Percentiles rank a stretch among this genome's conserved stretches.
phyloP scores from a whole-genome alignment of 2,797 vertebrate genomes.

The Crax fasciolata region DNA sequence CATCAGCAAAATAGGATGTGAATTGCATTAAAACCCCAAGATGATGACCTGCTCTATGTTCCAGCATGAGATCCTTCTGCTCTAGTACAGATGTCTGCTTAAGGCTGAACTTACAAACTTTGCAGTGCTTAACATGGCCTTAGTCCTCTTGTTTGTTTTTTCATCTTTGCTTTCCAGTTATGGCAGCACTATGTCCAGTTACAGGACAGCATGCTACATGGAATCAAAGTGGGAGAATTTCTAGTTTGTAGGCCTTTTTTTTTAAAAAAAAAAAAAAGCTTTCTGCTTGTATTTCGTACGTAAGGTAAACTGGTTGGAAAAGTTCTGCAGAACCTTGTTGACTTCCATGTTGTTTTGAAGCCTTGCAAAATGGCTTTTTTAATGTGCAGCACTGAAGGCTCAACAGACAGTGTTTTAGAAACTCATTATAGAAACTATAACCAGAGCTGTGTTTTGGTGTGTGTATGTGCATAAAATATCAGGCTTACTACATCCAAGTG shows the following conservation, averaged over 20 bases:
- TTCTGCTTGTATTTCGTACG: neutral
- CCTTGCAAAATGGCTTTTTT: neutral
- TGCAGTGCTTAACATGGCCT: neutral
- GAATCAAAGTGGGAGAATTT: neutral
- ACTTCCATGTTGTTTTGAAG: neutral
- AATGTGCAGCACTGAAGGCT: neutral
- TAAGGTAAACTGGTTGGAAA: neutral
- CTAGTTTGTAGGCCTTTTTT: neutral
- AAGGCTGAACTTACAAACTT: neutral
- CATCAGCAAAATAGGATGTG: neutral
- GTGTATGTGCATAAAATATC: neutral
- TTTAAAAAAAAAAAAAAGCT: neutral
- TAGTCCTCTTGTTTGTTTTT: accelerated
- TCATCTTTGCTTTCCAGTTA: neutral
- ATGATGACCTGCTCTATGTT: neutral
- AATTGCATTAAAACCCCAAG: neutral
- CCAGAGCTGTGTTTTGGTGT: neutral
- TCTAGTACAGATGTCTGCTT: neutral
- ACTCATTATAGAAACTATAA: neutral
- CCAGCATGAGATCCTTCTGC: neutral
- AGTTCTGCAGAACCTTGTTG: neutral
- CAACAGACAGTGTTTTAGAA: neutral
- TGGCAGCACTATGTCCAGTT: neutral
- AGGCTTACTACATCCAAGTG: neutral
- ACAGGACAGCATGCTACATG: neutral